Evolutionary conservation across 2,888 invertebrate genomes (phyloP).

Genomic region (Patella pellucida): DNA sequence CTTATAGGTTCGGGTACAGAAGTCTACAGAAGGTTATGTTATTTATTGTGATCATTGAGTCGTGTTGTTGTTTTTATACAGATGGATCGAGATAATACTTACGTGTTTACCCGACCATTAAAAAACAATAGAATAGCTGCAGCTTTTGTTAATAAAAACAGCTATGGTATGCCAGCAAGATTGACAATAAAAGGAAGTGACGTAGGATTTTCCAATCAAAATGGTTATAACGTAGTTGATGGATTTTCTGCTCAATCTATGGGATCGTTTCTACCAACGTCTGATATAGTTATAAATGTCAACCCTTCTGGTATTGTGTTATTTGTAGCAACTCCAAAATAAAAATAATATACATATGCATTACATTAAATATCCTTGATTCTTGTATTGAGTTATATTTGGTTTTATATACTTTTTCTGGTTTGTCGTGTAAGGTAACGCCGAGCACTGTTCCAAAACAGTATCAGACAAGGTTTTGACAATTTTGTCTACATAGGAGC

Average conservation of each 20-base stretch:
- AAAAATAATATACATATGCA: neutral
- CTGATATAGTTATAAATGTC: neutral
- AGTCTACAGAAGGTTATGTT: neutral
- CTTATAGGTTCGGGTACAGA: too few relatives aligned
- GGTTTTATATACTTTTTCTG: too few relatives aligned
- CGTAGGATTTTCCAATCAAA: conserved; percentile 36
- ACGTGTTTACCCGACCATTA: neutral
- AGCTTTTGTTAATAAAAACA: conserved; percentile 45
- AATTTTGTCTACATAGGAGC: too few relatives aligned
- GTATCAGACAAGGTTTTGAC: too few relatives aligned
- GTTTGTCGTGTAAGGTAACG: too few relatives aligned
- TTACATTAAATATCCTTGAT: too few relatives aligned
- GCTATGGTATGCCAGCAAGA: conserved; percentile 40
- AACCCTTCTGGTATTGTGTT: neutral
- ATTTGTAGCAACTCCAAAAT: conserved; percentile 3
- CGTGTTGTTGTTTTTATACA: neutral
- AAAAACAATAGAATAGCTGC: conserved; percentile 35
- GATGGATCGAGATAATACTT: neutral
- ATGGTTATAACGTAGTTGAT: conserved; percentile 48
- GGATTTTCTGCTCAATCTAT: conserved; percentile 41
- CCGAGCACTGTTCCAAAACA: too few relatives aligned
- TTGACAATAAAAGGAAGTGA: conserved; percentile 33
- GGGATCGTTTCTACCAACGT: conserved; percentile 29
- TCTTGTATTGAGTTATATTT: too few relatives aligned
- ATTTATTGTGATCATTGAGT: neutral